Percentiles rank a stretch among this genome's conserved stretches.
Evolutionary conservation across 2,113 vertebrate species (phyloP).

Genomic region (Neolamprologus variostigma): DNA sequence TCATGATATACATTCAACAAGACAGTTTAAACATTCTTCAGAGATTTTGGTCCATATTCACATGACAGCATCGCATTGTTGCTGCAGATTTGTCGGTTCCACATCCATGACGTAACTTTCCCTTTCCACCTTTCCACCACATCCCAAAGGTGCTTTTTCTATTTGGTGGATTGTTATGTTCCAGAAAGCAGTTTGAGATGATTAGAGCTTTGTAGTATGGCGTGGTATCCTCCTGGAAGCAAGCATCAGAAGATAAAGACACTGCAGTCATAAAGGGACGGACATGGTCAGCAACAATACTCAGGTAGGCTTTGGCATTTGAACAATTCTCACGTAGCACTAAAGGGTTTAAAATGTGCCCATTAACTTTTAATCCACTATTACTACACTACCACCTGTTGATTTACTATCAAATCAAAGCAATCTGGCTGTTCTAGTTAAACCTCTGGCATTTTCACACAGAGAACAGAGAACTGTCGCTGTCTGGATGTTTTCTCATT

Average conservation of each 20-base stretch:
- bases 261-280: background rate
- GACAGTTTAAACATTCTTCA: background rate
- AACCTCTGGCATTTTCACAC: background rate
- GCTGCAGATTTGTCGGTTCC: background rate
- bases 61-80: accelerated
- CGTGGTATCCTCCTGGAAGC: background rate
- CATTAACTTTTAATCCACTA: background rate
- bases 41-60: background rate
- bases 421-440: background rate
- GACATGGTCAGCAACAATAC: background rate
- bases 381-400: background rate
- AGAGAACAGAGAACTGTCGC: background rate
- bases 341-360: background rate
- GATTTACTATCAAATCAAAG: background rate
- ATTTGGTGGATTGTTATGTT: background rate
- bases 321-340: background rate
- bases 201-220: background rate
- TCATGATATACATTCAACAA: background rate
- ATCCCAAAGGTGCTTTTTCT: background rate
- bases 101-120: background rate
- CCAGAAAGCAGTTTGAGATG: background rate
- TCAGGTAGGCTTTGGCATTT: background rate
- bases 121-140: background rate
- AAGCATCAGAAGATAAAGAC: background rate
- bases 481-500: background rate